phyloP scores from a whole-genome alignment of 2,113 vertebrate species.

The Onychostruthus taczanowskii region DNA sequence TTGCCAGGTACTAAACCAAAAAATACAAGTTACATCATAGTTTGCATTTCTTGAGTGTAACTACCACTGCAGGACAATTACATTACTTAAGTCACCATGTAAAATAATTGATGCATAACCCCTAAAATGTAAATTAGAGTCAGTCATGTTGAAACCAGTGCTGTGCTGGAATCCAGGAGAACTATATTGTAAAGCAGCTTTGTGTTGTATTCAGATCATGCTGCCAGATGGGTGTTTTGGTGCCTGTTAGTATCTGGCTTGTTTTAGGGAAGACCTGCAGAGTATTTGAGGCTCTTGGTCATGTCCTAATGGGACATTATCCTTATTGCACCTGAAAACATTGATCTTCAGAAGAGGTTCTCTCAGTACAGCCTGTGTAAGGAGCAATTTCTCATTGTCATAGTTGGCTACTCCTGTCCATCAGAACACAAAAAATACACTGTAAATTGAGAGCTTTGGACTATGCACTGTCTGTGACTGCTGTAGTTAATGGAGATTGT shows the following conservation, averaged over 20 bases:
- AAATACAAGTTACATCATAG: background rate
- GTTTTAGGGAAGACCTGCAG: background rate
- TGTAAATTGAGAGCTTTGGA: background rate
- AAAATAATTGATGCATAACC: background rate
- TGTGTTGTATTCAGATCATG: background rate
- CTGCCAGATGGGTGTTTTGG: background rate
- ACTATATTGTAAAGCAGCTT: background rate
- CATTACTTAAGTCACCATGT: background rate
- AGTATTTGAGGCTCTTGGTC: background rate
- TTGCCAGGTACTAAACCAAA: background rate
- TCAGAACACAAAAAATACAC: background rate
- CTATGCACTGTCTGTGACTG: background rate
- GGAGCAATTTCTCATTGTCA: background rate
- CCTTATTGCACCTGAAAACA: background rate
- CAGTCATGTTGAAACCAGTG: background rate
- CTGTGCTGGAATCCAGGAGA: background rate
- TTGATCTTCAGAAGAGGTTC: background rate
- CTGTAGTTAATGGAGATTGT: background rate
- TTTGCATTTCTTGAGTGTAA: background rate
- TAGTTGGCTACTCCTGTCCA: background rate
- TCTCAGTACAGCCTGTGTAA: background rate
- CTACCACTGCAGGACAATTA: background rate
- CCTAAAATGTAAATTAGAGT: slow-evolving; percentile 3
- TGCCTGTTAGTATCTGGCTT: background rate
- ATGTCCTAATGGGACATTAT: background rate